phyloP scores from a whole-genome alignment of 2,797 vertebrate genomes.

The Melanogrammus aeglefinus region DNA sequence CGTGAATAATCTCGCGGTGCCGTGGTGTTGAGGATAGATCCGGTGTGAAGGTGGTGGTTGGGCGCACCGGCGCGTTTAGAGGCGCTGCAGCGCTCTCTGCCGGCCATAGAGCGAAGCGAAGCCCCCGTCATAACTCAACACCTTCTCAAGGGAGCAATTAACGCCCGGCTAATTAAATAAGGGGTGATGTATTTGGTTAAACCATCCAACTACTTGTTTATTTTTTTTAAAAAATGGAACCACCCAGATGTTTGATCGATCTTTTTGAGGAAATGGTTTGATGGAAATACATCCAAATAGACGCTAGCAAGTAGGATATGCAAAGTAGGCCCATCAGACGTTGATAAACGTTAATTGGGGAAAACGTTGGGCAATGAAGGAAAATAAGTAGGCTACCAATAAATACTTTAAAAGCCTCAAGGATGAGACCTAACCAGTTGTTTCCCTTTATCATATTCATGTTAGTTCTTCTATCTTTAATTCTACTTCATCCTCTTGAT shows the following conservation, averaged over 20 bases:
- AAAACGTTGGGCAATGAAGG: neutral
- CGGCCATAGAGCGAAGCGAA: slow-evolving; percentile 55
- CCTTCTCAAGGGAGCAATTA: neutral
- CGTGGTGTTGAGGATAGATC: slow-evolving; percentile 58
- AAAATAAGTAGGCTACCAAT: neutral
- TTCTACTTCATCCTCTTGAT: neutral
- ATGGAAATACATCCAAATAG: neutral
- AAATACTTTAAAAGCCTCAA: neutral
- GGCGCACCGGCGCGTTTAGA: slow-evolving; percentile 38
- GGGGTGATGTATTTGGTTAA: neutral
- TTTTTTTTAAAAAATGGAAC: neutral
- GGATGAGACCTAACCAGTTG: neutral
- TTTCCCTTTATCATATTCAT: neutral
- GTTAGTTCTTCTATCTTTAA: neutral
- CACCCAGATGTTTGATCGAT: neutral
- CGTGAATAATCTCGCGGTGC: slow-evolving; percentile 29
- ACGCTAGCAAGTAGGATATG: neutral
- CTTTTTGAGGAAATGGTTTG: neutral
- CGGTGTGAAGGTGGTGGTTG: slow-evolving; percentile 44
- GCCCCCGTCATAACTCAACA: slow-evolving; percentile 13
- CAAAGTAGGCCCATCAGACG: neutral
- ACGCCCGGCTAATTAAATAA: neutral
- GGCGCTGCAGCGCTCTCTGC: slow-evolving; percentile 68
- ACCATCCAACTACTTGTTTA: neutral
- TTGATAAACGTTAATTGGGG: neutral